Evolutionary conservation across 2,888 invertebrate genomes (phyloP).

Genomic region (Xanthorhoe designata): DNA sequence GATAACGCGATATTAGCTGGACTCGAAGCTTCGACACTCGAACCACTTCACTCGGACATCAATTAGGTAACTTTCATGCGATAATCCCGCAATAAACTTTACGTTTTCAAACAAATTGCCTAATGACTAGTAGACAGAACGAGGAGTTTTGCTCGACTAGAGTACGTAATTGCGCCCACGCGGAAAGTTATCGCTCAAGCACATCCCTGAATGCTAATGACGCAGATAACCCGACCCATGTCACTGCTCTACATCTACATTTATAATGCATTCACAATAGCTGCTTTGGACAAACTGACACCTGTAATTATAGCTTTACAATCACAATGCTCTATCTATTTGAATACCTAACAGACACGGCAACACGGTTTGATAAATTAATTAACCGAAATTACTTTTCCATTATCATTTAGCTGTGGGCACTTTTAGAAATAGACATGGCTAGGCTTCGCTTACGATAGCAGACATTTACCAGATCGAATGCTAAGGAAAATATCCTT

Average conservation of each 20-base stretch:
- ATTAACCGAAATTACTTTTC: background rate
- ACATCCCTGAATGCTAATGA: slow-evolving; percentile 76
- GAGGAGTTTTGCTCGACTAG: slow-evolving; percentile 37
- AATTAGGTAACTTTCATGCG: slow-evolving; percentile 54
- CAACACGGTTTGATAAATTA: background rate
- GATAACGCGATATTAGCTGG: slow-evolving; percentile 78
- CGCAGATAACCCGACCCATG: slow-evolving; percentile 56
- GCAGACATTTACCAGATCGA: slow-evolving; percentile 8
- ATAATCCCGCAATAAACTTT: slow-evolving; percentile 30
- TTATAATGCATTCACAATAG: slow-evolving; percentile 26
- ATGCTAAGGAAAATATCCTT: slow-evolving; percentile 24
- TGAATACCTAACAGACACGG: background rate
- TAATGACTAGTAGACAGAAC: slow-evolving; percentile 31
- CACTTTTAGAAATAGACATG: slow-evolving; percentile 10
- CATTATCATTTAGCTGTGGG: slow-evolving; percentile 12
- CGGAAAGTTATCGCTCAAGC: slow-evolving; percentile 66
- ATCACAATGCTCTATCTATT: background rate
- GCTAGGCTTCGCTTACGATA: slow-evolving; percentile 3
- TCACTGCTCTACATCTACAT: slow-evolving; percentile 40
- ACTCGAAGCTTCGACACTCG: slow-evolving; percentile 63
- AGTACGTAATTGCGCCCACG: slow-evolving; percentile 62
- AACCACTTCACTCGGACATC: slow-evolving; percentile 64
- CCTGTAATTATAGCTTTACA: slow-evolving; percentile 9
- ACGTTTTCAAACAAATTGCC: slow-evolving; percentile 22
- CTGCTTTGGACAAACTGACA: slow-evolving; percentile 19